Conservation (phyloP, 2,888 invertebrate species). For the Teleogryllus oceanicus region DNA sequence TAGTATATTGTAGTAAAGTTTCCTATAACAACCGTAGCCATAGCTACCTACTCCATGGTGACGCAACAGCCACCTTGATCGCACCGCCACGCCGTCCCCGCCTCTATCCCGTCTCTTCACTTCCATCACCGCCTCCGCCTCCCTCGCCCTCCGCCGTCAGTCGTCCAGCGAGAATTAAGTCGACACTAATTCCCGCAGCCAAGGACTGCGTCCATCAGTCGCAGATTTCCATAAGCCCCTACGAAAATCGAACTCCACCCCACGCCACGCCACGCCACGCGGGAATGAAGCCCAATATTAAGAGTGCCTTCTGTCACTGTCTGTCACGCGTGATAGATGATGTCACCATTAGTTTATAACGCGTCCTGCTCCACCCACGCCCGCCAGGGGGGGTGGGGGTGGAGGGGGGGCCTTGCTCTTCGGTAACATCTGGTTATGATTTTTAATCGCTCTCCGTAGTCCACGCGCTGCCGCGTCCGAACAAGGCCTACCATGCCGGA, state of each 20-base stretch:
- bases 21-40: too few species aligned
- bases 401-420: neutral
- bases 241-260: neutral
- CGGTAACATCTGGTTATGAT: slow-evolving; percentile 18
- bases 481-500: neutral
- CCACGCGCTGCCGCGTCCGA: neutral
- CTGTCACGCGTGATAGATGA: neutral
- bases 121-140: too few species aligned
- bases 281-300: slow-evolving; percentile 8
- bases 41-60: too few species aligned
- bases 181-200: neutral
- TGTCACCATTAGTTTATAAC: slow-evolving; percentile 1
- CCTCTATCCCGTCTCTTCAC: too few species aligned
- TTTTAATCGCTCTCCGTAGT: neutral
- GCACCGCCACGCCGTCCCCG: too few species aligned
- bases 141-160: too few species aligned
- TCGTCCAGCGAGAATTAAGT: neutral
- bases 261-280: neutral
- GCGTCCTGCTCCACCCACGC: neutral
- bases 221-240: neutral
- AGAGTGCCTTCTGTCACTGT: slow-evolving; percentile 9
- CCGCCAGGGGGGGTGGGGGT: neutral
- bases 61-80: too few species aligned
- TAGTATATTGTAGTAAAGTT: too few species aligned
- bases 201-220: neutral